Conservation (phyloP, 1,140 invertebrate genomes). For the Neelides sp. region DNA sequence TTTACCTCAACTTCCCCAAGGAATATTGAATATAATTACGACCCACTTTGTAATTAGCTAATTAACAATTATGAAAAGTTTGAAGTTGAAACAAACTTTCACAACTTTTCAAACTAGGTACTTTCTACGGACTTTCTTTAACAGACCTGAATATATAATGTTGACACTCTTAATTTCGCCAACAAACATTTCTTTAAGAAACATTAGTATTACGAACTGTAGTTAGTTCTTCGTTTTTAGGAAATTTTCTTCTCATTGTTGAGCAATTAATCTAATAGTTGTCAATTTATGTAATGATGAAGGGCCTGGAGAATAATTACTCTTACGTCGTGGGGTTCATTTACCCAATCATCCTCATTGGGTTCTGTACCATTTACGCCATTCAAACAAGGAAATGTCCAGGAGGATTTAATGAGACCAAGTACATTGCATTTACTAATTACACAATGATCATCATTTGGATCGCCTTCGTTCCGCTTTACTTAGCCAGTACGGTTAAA, state of each 20-base stretch:
- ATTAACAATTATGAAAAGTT: no score
- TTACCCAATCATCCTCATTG: slow-evolving; percentile 45
- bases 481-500: slow-evolving; percentile 44
- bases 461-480: slow-evolving; percentile 61
- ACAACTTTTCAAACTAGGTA: no score
- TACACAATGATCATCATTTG: slow-evolving; percentile 65
- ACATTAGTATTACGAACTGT: background rate
- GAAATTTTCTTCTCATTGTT: background rate
- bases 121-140: no score
- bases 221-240: background rate
- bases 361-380: slow-evolving; percentile 56
- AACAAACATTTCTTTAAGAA: no score
- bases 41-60: no score
- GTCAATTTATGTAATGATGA: slow-evolving; percentile 34
- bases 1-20: no score
- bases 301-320: slow-evolving; percentile 41
- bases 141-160: no score
- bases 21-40: no score
- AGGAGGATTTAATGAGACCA: slow-evolving; percentile 62
- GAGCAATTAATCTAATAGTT: slow-evolving; percentile 1
- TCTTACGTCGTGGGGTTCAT: slow-evolving; percentile 43
- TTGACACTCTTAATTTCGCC: no score
- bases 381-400: slow-evolving; percentile 62
- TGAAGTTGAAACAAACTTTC: no score
- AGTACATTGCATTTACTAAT: slow-evolving; percentile 61